Conservation (phyloP, 2,113 vertebrate genomes). For the Symphodus melops region DNA sequence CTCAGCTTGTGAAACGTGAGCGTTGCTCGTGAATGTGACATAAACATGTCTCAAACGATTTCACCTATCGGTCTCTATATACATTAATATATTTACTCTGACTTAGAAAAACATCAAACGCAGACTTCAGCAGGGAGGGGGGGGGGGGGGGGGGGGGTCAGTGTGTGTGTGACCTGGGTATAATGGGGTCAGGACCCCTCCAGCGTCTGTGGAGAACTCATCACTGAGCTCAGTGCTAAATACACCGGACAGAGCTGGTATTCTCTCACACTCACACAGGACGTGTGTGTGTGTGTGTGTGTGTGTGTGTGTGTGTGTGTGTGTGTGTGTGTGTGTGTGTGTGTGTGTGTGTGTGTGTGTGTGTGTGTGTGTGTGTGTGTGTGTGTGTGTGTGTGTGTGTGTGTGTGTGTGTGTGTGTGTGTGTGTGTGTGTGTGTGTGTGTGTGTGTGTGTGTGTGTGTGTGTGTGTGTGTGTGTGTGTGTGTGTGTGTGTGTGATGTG, state of each 20-base stretch:
- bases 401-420: neutral
- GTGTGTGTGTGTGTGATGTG: too few relatives aligned
- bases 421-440: too few relatives aligned
- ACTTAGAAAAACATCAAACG: too few relatives aligned
- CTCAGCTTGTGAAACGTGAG: neutral
- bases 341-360: neutral
- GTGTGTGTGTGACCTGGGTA: conserved; percentile 28
- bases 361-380: too few relatives aligned
- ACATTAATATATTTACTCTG: too few relatives aligned
- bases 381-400: neutral
- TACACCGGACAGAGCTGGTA: conserved; percentile 40
- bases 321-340: neutral
- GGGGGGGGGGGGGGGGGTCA: too few relatives aligned
- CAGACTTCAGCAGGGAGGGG: too few relatives aligned
- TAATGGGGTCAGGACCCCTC: conserved; percentile 55
- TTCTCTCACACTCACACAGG: neutral
- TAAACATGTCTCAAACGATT: neutral
- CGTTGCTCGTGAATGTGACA: neutral
- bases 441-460: neutral
- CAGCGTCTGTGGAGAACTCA: conserved; percentile 50
- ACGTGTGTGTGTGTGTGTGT: neutral
- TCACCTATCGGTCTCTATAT: neutral
- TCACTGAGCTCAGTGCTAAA: conserved; percentile 53
- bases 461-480: neutral
- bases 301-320: neutral